Base-by-base conservation (phyloP, 2,113 vertebrate species). In the Calidris pygmaea region DNA sequence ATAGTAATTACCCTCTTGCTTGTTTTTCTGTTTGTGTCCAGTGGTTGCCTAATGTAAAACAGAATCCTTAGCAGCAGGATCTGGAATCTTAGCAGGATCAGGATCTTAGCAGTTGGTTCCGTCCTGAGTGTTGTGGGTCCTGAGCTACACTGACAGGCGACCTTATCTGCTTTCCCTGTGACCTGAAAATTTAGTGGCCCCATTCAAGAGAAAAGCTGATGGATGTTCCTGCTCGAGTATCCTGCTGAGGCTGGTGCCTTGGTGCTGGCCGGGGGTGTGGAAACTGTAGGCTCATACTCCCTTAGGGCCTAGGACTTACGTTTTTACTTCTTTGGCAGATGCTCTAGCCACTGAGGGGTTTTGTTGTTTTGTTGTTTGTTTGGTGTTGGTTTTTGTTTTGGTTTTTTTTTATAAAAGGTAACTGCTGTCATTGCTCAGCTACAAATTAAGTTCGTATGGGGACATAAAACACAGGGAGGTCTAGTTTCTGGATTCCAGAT, bases 401-500 rank as follows among this genome's bases (percentile, higher is more conserved):
- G 48, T 87, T 62, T 19, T 41, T 59, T 73, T 37, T 91, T 47
- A 52, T 80, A n/a, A 73, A 94, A 90, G 73, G 80, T 93, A 89
- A 60, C 84, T 87, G 59, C 73, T 97, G 84, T 84, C 76, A 91
- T 67, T 84, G 92, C 65, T 92, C 60, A 91, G 78, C 67, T 85
- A 73, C 68, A 90, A 92, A 87, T 91, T 30, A 81, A 60, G 76
- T 86, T 95, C 60, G 52, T 75, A 35, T 66, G 60, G 80, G 80
- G 59, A 85, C 80, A 65, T 84, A 89, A 90, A 95, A 89, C 65
- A 72, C 65, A 67, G 56, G 59, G 83, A 94, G 86, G 65, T 92
- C 68, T 72, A 27, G 65, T 81, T 93, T 94, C 73, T 95, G 84
- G 65, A 84, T 89, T 94, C 94, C 94, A 94, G 80, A 91, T 94